Conservation (phyloP, 2,888 invertebrate genomes). For the Lithophane ornitopus region DNA sequence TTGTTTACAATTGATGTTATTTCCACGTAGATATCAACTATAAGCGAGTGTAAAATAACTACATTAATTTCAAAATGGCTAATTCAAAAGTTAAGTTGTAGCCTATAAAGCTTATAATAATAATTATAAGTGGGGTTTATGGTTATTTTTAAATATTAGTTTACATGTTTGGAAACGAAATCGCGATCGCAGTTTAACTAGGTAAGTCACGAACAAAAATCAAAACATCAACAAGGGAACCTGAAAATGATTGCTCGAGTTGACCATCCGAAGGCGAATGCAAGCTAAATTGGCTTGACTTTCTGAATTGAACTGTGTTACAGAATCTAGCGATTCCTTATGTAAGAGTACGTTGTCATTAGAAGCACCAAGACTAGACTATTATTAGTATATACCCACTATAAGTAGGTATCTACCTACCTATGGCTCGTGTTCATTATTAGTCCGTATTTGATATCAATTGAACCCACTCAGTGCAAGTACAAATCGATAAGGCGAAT, state of each 20-base stretch:
- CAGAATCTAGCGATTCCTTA: conserved; percentile 4
- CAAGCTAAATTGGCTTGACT: not conserved
- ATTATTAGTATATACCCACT: not conserved
- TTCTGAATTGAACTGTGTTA: not conserved
- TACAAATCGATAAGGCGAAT: conserved; percentile 61
- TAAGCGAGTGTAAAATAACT: not conserved
- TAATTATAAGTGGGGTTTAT: not conserved
- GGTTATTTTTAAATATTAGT: not conserved
- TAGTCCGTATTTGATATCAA: conserved; percentile 42
- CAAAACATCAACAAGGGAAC: not conserved
- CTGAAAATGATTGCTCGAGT: not conserved
- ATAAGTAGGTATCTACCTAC: not conserved
- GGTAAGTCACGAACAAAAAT: not conserved
- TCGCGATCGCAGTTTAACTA: not conserved
- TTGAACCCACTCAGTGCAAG: conserved; percentile 62
- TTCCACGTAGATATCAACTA: not conserved
- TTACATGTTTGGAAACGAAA: not conserved
- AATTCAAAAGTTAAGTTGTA: not conserved
- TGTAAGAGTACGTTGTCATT: conserved; percentile 29
- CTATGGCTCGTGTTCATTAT: conserved; percentile 28
- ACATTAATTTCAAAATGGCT: not conserved
- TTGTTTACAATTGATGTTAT: not conserved
- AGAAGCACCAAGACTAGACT: conserved; percentile 25
- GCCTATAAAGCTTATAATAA: not conserved
- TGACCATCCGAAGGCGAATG: not conserved